phyloP scores from a whole-genome alignment of 2,113 vertebrate species.

The Miniopterus natalensis region DNA sequence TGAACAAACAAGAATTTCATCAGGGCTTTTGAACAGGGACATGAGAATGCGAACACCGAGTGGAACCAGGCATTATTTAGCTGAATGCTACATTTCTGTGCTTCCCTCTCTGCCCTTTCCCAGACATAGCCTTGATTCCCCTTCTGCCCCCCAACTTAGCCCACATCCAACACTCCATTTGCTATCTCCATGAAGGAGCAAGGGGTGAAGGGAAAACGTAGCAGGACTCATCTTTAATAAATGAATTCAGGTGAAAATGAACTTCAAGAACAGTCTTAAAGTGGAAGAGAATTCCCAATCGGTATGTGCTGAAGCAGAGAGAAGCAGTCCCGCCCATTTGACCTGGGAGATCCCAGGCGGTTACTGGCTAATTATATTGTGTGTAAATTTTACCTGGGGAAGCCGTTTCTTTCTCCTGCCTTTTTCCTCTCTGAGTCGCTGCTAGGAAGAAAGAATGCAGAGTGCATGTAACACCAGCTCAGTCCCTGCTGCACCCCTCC shows the following conservation, averaged over 20 bases:
- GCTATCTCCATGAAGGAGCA: not conserved
- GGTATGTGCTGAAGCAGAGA: not conserved
- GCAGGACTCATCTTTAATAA: not conserved
- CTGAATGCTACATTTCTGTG: not conserved
- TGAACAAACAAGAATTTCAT: slow-evolving; percentile 76
- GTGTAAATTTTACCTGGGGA: not conserved
- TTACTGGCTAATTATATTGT: not conserved
- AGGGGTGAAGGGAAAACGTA: not conserved
- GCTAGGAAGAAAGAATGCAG: not conserved
- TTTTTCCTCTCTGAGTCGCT: not conserved
- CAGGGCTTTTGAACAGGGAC: slow-evolving; percentile 75
- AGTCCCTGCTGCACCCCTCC: accelerated
- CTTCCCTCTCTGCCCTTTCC: not conserved
- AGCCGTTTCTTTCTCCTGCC: not conserved
- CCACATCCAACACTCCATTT: not conserved
- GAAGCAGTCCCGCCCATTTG: not conserved
- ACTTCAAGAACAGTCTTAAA: not conserved
- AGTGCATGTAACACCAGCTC: not conserved
- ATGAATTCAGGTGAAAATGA: slow-evolving; percentile 2
- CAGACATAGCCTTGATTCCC: slow-evolving; percentile 52
- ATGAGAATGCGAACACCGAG: slow-evolving; percentile 73
- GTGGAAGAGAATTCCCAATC: slow-evolving; percentile 1
- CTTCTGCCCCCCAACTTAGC: not conserved
- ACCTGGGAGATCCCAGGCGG: not conserved
- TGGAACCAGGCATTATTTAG: slow-evolving; percentile 57